Evolutionary conservation across 2,888 invertebrate species (phyloP).

Genomic region (Taphrorychus bicolor): DNA sequence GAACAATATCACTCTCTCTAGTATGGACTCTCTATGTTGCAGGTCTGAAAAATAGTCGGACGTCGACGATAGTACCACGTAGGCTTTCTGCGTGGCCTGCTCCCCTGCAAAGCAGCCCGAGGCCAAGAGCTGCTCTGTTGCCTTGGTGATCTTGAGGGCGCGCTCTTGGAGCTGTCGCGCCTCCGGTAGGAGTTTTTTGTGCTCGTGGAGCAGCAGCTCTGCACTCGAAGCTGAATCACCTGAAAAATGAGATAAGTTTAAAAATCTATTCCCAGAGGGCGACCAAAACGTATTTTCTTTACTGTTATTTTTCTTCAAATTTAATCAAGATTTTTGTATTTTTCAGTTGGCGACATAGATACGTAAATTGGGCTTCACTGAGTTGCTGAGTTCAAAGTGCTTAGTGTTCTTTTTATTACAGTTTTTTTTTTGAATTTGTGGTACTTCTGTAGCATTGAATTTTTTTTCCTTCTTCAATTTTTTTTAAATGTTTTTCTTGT

Average conservation of each 20-base stretch:
- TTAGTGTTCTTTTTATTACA: too few species aligned
- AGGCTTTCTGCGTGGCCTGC: constrained; percentile 71
- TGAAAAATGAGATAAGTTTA: constrained; percentile 49
- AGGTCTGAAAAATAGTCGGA: constrained; percentile 75
- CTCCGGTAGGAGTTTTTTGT: constrained; percentile 73
- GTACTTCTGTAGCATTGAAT: too few species aligned
- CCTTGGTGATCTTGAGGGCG: constrained; percentile 77
- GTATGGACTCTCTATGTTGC: constrained; percentile 72
- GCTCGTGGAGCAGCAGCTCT: constrained; percentile 71
- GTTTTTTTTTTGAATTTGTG: too few species aligned
- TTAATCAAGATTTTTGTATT: too few species aligned
- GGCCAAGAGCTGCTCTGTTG: constrained; percentile 76
- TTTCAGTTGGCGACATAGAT: too few species aligned
- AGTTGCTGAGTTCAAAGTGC: too few species aligned
- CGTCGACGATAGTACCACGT: constrained; percentile 69
- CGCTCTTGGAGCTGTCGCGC: constrained; percentile 78
- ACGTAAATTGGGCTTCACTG: too few species aligned
- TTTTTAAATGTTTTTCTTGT: too few species aligned
- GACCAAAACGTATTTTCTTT: too few species aligned
- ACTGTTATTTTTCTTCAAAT: too few species aligned
- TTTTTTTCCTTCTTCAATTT: too few species aligned
- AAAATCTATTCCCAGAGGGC: too few species aligned
- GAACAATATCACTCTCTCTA: constrained; percentile 74
- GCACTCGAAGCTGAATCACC: constrained; percentile 77
- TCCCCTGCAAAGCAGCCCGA: constrained; percentile 75